Percentiles rank a stretch among this genome's conserved stretches.
Evolutionary conservation across 64 coral and sea anemone genomes (phyloP).

Genomic region (Dendrophyllia cribrosa): DNA sequence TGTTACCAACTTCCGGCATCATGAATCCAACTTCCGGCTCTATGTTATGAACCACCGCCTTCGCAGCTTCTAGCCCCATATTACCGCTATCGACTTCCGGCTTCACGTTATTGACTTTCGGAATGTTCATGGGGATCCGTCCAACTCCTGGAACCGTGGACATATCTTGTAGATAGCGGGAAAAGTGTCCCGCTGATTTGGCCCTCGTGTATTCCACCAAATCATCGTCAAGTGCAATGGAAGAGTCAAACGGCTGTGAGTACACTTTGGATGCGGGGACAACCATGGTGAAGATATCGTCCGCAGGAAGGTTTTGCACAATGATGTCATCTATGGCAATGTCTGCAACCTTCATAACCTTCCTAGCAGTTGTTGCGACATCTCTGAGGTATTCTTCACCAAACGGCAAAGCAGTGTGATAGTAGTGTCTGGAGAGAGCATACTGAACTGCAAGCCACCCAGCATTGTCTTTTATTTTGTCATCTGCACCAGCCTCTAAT

Average conservation of each 20-base stretch:
- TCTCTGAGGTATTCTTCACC: slow-evolving; percentile 27
- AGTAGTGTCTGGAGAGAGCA: slow-evolving; percentile 43
- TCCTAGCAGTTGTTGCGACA: not conserved
- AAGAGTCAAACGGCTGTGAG: not conserved
- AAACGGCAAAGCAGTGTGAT: slow-evolving; percentile 39
- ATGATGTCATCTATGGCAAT: slow-evolving; percentile 6
- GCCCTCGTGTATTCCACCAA: slow-evolving; percentile 9
- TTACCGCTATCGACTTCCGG: not conserved
- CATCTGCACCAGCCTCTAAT: slow-evolving; percentile 16
- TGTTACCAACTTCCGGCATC: not conserved
- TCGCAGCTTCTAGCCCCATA: not conserved
- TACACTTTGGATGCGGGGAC: slow-evolving; percentile 17
- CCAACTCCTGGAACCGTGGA: slow-evolving; percentile 22
- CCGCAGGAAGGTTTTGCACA: slow-evolving; percentile 38
- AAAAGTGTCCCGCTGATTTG: slow-evolving; percentile 19
- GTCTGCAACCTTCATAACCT: not conserved
- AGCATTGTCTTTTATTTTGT: not conserved
- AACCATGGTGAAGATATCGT: slow-evolving; percentile 30
- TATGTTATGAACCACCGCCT: not conserved
- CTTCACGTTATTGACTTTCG: not conserved
- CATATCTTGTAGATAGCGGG: slow-evolving; percentile 35
- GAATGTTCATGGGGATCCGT: not conserved
- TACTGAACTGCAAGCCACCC: slow-evolving; percentile 25
- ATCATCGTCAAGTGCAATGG: not conserved
- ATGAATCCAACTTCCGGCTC: not conserved